A percentile compares a stretch with the other conserved stretches of the same genome.
Evolutionary conservation across 2,797 vertebrate species (phyloP).

Genomic region (Lagodon rhomboides): DNA sequence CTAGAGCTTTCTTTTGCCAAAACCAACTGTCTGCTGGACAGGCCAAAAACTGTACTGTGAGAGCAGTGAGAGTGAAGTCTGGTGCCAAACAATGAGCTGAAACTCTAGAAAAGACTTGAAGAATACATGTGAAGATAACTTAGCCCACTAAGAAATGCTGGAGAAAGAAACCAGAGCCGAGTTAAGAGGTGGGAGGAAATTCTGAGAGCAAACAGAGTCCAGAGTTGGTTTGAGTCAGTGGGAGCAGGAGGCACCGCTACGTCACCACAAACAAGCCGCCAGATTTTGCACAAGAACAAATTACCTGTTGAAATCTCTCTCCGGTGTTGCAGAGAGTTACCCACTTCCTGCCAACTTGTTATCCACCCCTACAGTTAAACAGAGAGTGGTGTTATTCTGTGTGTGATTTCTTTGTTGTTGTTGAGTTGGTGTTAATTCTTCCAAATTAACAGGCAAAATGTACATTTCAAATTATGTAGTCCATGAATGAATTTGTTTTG

Average conservation of each 20-base stretch:
- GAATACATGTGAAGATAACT: no score
- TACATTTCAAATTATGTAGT: no score
- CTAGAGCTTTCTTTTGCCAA: no score
- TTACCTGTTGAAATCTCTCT: constrained; percentile 4
- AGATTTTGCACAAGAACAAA: constrained; percentile 13
- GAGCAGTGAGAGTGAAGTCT: no score
- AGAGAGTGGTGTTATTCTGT: background rate
- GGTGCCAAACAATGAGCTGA: no score
- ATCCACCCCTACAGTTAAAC: background rate
- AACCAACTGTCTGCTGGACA: no score
- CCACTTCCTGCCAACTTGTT: constrained; percentile 3
- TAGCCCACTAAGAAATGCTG: background rate
- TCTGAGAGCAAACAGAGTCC: background rate
- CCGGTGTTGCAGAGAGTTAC: constrained; percentile 1
- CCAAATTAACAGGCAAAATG: no score
- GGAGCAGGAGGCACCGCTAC: background rate
- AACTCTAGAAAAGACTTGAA: no score
- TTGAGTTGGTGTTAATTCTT: no score
- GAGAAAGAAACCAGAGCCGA: background rate
- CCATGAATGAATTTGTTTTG: background rate
- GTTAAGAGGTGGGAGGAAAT: background rate
- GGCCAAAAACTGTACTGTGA: no score
- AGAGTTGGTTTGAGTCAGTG: background rate
- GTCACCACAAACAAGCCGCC: constrained; percentile 25
- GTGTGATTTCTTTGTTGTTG: background rate